phyloP scores from a whole-genome alignment of 2,888 invertebrate species.

The Schizotus pectinicornis region DNA sequence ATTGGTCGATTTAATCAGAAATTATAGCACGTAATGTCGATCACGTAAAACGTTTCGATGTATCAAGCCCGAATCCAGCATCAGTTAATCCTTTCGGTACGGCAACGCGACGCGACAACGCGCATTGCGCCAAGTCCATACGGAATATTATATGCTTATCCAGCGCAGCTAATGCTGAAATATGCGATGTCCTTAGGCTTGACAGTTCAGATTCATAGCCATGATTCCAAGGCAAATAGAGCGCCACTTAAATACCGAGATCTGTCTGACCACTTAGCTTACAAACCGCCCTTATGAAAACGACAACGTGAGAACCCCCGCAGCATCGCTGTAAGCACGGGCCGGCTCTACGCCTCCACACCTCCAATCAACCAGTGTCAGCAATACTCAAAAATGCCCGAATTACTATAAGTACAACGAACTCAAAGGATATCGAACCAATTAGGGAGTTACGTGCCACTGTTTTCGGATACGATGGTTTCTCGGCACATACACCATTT shows the following conservation, averaged over 20 bases:
- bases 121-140: conserved; percentile 41
- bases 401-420: not conserved
- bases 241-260: conserved; percentile 44
- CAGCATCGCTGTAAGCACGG: conserved; percentile 13
- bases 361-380: not conserved
- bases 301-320: conserved; percentile 36
- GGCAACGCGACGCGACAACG: conserved; percentile 19
- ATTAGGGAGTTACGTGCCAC: conserved; percentile 1
- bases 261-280: conserved; percentile 44
- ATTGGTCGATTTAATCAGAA: conserved; percentile 29
- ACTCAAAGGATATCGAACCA: conserved; percentile 4
- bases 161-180: conserved; percentile 46
- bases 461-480: no score
- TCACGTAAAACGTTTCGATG: conserved; percentile 20
- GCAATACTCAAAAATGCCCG: conserved; percentile 6
- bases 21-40: conserved; percentile 30
- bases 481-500: no score
- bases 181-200: conserved; percentile 40
- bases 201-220: conserved; percentile 47
- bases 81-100: conserved; percentile 5
- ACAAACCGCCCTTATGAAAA: conserved; percentile 37
- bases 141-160: conserved; percentile 45
- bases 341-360: not conserved
- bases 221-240: conserved; percentile 48
- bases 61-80: conserved; percentile 12